Evolutionary conservation across 2,888 invertebrate species (phyloP), one percentile per base, ranked within the genome.

Genomic region (Idaea aversata): DNA sequence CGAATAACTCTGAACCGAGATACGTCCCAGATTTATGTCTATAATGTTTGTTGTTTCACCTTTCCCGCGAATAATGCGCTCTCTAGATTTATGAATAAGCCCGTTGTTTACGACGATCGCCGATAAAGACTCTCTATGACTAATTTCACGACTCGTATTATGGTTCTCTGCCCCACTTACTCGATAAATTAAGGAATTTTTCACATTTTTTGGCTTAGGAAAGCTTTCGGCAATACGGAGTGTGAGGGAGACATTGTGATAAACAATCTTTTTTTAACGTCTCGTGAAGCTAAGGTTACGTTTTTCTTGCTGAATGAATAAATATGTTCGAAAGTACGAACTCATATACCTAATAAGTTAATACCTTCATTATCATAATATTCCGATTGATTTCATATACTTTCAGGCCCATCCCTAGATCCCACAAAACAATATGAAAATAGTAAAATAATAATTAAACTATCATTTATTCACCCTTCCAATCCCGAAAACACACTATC

Each of bases 1-100:
- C 67, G 75, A 81, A 84, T 87, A 88, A 84, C 87, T 86, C 87
- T 84, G 81, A 77, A 81, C 86, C 83, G 82, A 90, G 91, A 91
- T 92, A 91, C 88, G 89, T 90, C 85, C 80, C 87, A 93, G 92
- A 93, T 92, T 93, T 93, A 93, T 92, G 90, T 90, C 84, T 83
- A 91, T 87, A 91, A 92, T 91, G 91, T 92, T 91, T 91, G 91
- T 90, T 92, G 90, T 91, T 90, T 91, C 91, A 92, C 91, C 91
- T 91, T 86, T 83, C 75, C 82, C 86, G 80, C 86, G 89, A 90
- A 91, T 91, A 90, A 91, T 88, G 88, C 90, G 82, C 77, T 75
- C 74, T 71, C 67, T 81, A 89, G 90, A 91, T 91, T 91, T 91
- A 91, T 91, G 90, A 88, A 90, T 91, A 91, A 90, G 85, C 89